A percentile compares a stretch with the other conserved stretches of the same genome.
phyloP scores from a whole-genome alignment of 2,888 invertebrate species.

The Papilio gigon region DNA sequence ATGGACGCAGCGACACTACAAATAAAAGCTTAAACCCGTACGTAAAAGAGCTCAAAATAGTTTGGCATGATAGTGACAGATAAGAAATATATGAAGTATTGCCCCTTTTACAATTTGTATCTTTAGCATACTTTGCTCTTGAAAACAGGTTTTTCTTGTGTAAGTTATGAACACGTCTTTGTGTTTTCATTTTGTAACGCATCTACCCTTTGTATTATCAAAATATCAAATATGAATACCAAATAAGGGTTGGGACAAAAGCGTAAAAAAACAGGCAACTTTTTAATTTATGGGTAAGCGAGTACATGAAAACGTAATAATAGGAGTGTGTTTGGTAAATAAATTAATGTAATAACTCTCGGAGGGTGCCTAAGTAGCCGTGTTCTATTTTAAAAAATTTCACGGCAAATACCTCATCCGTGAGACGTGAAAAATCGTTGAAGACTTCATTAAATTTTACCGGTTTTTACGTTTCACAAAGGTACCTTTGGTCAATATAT shows the following conservation, averaged over 20 bases:
- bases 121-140: slow-evolving; percentile 76
- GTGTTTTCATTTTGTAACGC: slow-evolving; percentile 75
- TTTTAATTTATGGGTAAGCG: slow-evolving; percentile 80
- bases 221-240: slow-evolving; percentile 82
- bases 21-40: slow-evolving; percentile 64
- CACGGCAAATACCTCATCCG: slow-evolving; percentile 77
- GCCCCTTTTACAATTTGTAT: slow-evolving; percentile 82
- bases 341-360: slow-evolving; percentile 80
- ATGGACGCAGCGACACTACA: slow-evolving; percentile 62
- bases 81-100: slow-evolving; percentile 76
- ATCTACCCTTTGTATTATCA: slow-evolving; percentile 78
- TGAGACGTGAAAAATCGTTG: slow-evolving; percentile 69
- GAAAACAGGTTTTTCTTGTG: slow-evolving; percentile 78
- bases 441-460: slow-evolving; percentile 71
- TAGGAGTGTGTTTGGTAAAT: slow-evolving; percentile 81
- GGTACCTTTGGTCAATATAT: slow-evolving; percentile 12
- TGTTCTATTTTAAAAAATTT: slow-evolving; percentile 77
- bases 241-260: slow-evolving; percentile 82
- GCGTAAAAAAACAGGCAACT: slow-evolving; percentile 74
- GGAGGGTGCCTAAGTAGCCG: slow-evolving; percentile 68
- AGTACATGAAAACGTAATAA: slow-evolving; percentile 83
- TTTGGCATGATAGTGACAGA: slow-evolving; percentile 56
- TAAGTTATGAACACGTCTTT: slow-evolving; percentile 66
- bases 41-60: slow-evolving; percentile 64
- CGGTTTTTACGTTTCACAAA: slow-evolving; percentile 40